Evolutionary conservation across 1,140 invertebrate species (phyloP).

Genomic region (Gyrodactylus bullatarudis): DNA sequence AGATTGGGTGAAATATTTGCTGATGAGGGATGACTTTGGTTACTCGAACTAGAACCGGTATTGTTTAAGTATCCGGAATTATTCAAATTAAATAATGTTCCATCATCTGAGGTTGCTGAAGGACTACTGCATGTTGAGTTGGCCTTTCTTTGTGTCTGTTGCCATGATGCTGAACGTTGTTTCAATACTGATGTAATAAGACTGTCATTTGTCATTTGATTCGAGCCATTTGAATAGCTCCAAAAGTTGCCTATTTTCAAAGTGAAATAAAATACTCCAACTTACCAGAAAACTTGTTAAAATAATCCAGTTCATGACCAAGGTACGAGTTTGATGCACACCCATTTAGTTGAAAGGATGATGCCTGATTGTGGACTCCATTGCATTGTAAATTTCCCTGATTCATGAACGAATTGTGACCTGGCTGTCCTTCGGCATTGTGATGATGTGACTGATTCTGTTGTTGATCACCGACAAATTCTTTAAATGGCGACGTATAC

Average conservation of each 20-base stretch:
- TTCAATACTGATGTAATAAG: neutral
- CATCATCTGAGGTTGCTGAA: neutral
- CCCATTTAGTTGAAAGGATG: too few relatives aligned
- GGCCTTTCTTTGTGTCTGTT: neutral
- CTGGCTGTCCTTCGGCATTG: too few relatives aligned
- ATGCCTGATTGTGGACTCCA: too few relatives aligned
- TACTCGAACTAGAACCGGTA: neutral
- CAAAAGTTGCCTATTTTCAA: neutral
- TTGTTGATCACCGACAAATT: too few relatives aligned
- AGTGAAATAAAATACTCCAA: neutral
- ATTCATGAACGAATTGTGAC: too few relatives aligned
- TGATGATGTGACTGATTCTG: too few relatives aligned
- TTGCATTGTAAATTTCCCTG: too few relatives aligned
- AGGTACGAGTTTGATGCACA: too few relatives aligned
- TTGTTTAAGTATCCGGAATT: neutral
- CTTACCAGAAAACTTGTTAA: neutral
- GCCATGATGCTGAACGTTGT: neutral
- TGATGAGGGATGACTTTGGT: too few relatives aligned
- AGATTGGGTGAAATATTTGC: neutral
- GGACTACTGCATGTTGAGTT: neutral
- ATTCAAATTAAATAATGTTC: neutral
- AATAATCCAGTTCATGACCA: neutral
- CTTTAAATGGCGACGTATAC: too few relatives aligned
- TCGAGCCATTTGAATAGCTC: neutral
- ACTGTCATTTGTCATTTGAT: neutral